These are phyloP conservation scores for Phenganax subtilis DNA, from an alignment of 92 coral and sea anemone genomes.

Conservation along the genomic window DNA sequence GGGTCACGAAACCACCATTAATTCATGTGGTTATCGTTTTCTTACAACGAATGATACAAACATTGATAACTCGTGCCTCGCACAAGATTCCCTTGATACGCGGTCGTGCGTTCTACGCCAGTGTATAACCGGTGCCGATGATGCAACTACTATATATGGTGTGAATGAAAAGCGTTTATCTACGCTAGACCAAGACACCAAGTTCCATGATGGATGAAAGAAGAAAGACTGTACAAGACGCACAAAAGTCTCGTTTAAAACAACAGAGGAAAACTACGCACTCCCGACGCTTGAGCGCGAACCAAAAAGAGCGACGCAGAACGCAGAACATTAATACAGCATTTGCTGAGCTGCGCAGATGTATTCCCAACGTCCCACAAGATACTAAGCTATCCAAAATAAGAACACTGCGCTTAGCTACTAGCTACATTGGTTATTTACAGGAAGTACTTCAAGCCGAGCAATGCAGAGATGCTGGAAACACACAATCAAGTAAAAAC, in stretches of 20 bases:
- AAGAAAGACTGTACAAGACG: constrained; percentile 21
- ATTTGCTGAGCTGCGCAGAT: constrained; percentile 41
- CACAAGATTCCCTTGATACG: constrained; percentile 19
- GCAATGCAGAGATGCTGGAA: constrained; percentile 1
- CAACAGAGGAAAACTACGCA: constrained; percentile 33
- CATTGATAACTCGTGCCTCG: constrained; percentile 36
- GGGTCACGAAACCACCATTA: constrained; percentile 32
- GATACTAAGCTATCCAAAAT: constrained; percentile 43
- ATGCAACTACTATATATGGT: constrained; percentile 8
- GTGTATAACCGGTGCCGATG: neutral
- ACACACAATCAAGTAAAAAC: constrained; percentile 11
- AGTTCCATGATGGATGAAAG: constrained; percentile 23
- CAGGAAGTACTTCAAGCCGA: constrained; percentile 26
- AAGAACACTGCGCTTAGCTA: constrained; percentile 38
- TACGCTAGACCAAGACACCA: neutral
- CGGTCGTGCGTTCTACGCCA: neutral
- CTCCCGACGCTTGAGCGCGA: constrained; percentile 41
- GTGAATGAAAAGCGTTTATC: constrained; percentile 1
- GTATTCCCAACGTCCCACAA: constrained; percentile 39
- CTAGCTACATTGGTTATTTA: constrained; percentile 37
- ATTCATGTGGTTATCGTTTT: constrained; percentile 20
- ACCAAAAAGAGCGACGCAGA: constrained; percentile 41
- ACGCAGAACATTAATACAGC: constrained; percentile 42
- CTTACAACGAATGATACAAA: constrained; percentile 25
- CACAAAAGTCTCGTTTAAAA: constrained; percentile 35